Base-by-base conservation (phyloP, 92 coral and sea anemone genomes). In the Desmophyllum pertusum region DNA sequence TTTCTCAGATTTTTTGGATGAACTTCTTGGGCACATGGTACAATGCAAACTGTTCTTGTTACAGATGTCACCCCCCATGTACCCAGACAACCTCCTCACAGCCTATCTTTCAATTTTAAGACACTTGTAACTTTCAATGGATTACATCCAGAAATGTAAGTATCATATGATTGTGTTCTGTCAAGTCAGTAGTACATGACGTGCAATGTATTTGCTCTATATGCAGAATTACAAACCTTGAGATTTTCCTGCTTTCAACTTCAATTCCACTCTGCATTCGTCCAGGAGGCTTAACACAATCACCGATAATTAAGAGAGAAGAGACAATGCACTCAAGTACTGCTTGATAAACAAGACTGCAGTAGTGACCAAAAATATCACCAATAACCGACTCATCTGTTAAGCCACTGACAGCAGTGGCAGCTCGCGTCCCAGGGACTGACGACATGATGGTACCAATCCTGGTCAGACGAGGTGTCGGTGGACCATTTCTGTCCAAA, bases 371-470 rank as follows among this genome's bases (percentile, higher is more conserved):
- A 76, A 94, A 96, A 46, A 96, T 96, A 70, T 96, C 99, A 29
- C 98, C 97, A 72, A 94, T 93, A 52, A 96, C 93, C 38, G 97
- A 88, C 89, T 96, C 99, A 62, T 96, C 99, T 64, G 99, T 94
- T 65, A 96, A 85, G 50, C 99, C 99, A 77, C 99, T 96, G 59
- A 96, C 93, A 41, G 94, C 95, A 43, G 99, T 96, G 40, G 88
- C 94, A 13, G 91, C 91, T 38, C 98, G 90, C 17, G 95, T 93
- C 18, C 85, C 94, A 35, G 93, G 91, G 0, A 94, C 95, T 31
- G 96, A 84, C 3, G 94, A 87, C 86, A 94, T 64, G 38, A 94
- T 78, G 39, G 94, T 94, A 27, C 98, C 98, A 50, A 87, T 85
- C 70, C 93, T 93, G 71, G 91, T 92, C 0, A 86, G 85, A 51